Evolutionary conservation across 2,113 vertebrate genomes (phyloP).

Genomic region (Percina caprodes): DNA sequence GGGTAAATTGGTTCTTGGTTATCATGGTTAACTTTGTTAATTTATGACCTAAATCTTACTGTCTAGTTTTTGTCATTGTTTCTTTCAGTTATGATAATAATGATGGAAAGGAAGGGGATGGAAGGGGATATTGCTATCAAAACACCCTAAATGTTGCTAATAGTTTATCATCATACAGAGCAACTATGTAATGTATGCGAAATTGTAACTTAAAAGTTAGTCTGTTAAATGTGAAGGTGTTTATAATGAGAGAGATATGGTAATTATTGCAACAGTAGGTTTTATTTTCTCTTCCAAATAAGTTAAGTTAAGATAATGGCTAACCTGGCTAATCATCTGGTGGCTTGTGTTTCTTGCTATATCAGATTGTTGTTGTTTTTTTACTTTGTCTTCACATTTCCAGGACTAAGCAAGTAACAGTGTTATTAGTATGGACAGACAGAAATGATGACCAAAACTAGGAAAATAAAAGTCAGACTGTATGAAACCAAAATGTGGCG

Average conservation of each 20-base stretch:
- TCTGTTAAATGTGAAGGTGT: neutral
- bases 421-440: neutral
- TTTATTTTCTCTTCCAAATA: neutral
- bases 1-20: too few species aligned
- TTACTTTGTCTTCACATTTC: neutral
- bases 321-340: neutral
- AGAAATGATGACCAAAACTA: neutral
- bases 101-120: too few species aligned
- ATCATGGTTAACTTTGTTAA: too few species aligned
- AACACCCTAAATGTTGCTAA: neutral
- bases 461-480: neutral
- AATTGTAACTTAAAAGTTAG: neutral
- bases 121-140: neutral
- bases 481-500: conserved; percentile 8
- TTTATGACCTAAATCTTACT: neutral
- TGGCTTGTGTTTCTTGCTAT: neutral
- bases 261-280: neutral
- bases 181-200: too few species aligned
- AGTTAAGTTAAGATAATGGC: too few species aligned
- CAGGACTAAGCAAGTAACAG: neutral
- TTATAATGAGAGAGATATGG: neutral
- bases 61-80: neutral
- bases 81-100: neutral
- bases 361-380: neutral
- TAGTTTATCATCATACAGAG: neutral